A percentile compares a stretch with the other conserved stretches of the same genome.
Evolutionary conservation across 2,797 vertebrate species (phyloP).

Genomic region (Liasis olivaceus): DNA sequence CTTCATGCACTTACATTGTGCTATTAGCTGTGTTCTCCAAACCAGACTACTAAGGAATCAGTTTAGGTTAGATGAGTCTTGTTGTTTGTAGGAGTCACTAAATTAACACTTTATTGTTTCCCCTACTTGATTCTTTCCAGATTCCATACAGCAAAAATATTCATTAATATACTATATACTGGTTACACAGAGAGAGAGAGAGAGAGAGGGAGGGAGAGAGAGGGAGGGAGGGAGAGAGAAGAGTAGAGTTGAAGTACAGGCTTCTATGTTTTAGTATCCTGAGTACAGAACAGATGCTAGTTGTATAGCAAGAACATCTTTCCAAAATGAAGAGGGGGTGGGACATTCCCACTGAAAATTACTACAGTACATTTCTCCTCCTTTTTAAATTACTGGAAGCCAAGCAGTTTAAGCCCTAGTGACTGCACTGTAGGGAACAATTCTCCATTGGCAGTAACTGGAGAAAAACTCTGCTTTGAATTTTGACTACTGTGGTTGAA

Average conservation of each 20-base stretch:
- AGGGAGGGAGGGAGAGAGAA: too few species aligned
- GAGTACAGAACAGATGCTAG: not conserved
- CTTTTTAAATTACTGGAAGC: conserved; percentile 24
- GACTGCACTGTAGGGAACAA: conserved; percentile 30
- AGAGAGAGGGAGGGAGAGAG: not conserved
- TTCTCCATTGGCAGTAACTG: not conserved
- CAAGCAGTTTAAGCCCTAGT: conserved; percentile 12
- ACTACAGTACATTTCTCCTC: not conserved
- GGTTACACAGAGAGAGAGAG: not conserved
- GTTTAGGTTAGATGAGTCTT: not conserved
- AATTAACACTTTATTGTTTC: not conserved
- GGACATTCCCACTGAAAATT: not conserved
- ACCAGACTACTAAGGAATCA: not conserved
- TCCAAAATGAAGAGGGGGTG: not conserved
- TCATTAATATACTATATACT: too few species aligned
- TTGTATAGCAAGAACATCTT: not conserved
- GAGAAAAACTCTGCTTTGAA: not conserved
- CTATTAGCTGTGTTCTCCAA: too few species aligned
- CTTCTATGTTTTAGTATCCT: not conserved
- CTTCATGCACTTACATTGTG: too few species aligned
- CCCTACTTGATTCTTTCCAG: not conserved
- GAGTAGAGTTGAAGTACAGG: not conserved
- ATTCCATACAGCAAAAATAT: not conserved
- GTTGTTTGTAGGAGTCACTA: not conserved
- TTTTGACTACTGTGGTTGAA: conserved; percentile 23